Base-by-base conservation (phyloP, 2,888 invertebrate species). In the Venustoraphidia nigricollis region DNA sequence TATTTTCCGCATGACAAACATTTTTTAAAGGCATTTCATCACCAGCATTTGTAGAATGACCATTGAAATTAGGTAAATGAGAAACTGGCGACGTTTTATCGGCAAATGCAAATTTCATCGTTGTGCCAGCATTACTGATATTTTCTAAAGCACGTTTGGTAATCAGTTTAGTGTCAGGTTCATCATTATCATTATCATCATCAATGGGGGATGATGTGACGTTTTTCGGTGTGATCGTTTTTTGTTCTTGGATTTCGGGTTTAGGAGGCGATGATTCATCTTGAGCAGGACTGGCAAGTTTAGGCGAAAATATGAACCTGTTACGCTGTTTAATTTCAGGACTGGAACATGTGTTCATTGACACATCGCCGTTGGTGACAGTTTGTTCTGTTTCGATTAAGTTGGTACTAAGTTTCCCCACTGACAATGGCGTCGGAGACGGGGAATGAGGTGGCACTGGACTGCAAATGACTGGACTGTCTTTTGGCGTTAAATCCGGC, bases 101-200 rank as follows among this genome's bases (percentile, higher is more conserved):
- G 47, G 66, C 66, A 59, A 81, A 79, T 49, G 71, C 70, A 60
- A 75, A 83, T 51, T 79, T 75, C 56, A 80, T 70, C 13, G 77
- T 75, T 48, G 72, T 73, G n/a, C 82, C 79, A 49, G 79, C 81
- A 62, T 76, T 78, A 36, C 79, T 72, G 58, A 83, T 82, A 56
- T 79, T 76, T 60, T 80, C 80, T 45, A 80, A 64, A 9, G 81
- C 77, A n/a, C 70, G 66, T 56, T 73, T 74, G 9, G 79, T 73
- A 57, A 77, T 71, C 40, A 59, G 63, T 53, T 70, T 71, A 42
- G 66, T 60, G 27, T 27, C 27, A 42, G 62, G 63, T 34, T 66
- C 64, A 8, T 57, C 56, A 34, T 50, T 51, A 46, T 60, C 59
- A 41, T 53, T 51, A 10, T 49, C 53, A 39, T 53, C 49, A 36